Percentiles rank a stretch among this genome's conserved stretches.
These are phyloP conservation scores for Archips crataeganus DNA, from an alignment of 2,888 invertebrate species.

Conservation along the genomic window DNA sequence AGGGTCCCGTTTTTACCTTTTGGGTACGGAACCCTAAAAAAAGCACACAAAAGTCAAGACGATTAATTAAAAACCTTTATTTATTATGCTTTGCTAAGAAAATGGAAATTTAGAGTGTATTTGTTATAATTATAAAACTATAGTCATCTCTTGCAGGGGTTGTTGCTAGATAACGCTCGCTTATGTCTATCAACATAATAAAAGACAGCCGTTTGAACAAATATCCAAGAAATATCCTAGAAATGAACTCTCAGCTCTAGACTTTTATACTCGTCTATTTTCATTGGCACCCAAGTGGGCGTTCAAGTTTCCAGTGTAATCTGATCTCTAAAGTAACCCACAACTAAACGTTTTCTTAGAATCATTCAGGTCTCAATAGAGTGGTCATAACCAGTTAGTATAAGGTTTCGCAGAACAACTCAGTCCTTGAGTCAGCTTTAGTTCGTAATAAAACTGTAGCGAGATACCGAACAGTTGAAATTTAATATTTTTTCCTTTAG, in stretches of 20 bases:
- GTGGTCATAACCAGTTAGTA: background rate
- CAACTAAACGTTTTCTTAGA: background rate
- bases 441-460: conserved; percentile 1
- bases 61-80: too few species aligned
- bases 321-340: conserved; percentile 1
- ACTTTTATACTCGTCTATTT: background rate
- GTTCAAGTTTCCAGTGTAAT: conserved; percentile 7
- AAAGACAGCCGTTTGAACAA: too few species aligned
- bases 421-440: background rate
- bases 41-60: too few species aligned
- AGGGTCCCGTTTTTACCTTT: too few species aligned
- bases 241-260: conserved; percentile 9
- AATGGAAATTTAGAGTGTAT: too few species aligned
- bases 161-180: too few species aligned
- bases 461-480: background rate
- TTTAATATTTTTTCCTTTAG: background rate
- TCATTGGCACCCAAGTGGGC: conserved; percentile 16
- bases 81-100: too few species aligned
- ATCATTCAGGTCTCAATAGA: conserved; percentile 1
- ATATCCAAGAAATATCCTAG: too few species aligned
- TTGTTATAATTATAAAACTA: too few species aligned
- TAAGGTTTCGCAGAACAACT: background rate
- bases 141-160: too few species aligned
- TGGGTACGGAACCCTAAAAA: too few species aligned
- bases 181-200: too few species aligned